A percentile compares a stretch with the other conserved stretches of the same genome.
Conservation (phyloP, 1,140 invertebrate species). For the Phortica variegata region DNA sequence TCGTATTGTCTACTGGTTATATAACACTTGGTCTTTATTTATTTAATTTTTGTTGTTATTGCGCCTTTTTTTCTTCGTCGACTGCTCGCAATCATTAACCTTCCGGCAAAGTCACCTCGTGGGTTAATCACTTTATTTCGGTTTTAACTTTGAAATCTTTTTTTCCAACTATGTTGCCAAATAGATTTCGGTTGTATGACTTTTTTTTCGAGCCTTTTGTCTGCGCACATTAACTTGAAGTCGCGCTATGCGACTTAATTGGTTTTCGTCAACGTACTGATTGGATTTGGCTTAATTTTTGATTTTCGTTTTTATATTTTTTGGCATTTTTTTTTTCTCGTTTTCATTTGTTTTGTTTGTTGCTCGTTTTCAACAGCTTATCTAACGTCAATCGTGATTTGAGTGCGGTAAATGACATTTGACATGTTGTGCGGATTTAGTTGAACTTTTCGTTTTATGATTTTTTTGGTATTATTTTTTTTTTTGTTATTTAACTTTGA, state of each 20-base stretch:
- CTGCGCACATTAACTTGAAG: no score
- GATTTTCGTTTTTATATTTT: slow-evolving; percentile 1
- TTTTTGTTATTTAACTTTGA: background rate
- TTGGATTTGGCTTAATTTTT: slow-evolving; percentile 23
- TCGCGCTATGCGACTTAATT: slow-evolving; percentile 18
- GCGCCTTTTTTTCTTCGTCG: no score
- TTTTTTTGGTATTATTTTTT: background rate
- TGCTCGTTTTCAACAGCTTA: slow-evolving; percentile 26
- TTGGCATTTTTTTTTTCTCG: slow-evolving; percentile 2
- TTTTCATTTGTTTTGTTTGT: background rate
- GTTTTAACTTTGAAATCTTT: no score
- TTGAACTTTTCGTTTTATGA: slow-evolving; percentile 20
- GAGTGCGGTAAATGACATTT: slow-evolving; percentile 43
- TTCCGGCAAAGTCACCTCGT: no score
- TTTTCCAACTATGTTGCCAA: no score
- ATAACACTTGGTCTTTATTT: no score
- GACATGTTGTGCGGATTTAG: slow-evolving; percentile 41
- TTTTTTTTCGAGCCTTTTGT: no score
- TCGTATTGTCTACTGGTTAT: no score
- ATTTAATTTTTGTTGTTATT: no score
- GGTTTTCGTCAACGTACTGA: slow-evolving; percentile 26
- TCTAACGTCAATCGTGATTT: slow-evolving; percentile 44
- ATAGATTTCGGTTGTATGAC: no score
- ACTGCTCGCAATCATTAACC: no score
- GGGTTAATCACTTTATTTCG: no score